phyloP scores from a whole-genome alignment of 2,888 invertebrate genomes.

The Coecobrya sp. region DNA sequence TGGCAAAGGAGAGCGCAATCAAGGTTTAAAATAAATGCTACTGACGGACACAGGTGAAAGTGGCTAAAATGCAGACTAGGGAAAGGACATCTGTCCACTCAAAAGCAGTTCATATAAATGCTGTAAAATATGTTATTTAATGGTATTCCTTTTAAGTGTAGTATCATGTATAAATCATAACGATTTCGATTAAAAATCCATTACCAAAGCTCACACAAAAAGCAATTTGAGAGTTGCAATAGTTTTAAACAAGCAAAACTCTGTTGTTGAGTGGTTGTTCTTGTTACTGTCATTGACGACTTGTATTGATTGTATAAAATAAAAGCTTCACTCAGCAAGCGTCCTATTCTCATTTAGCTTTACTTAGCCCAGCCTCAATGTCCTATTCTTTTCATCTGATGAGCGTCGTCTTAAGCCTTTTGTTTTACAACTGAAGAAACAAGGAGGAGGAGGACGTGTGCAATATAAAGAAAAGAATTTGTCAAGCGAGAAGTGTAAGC shows the following conservation, averaged over 20 bases:
- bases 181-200: background rate
- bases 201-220: background rate
- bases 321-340: background rate
- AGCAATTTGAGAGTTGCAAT: background rate
- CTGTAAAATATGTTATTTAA: too few species aligned
- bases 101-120: background rate
- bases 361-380: background rate
- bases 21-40: background rate
- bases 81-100: background rate
- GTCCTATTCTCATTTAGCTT: background rate
- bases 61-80: background rate
- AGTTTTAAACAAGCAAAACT: constrained; percentile 43
- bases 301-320: constrained; percentile 44
- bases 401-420: background rate
- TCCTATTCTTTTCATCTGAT: constrained; percentile 18
- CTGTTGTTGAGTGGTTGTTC: constrained; percentile 70
- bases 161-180: background rate
- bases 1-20: background rate
- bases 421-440: background rate
- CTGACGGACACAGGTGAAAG: background rate
- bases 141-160: too few species aligned
- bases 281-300: constrained; percentile 33
- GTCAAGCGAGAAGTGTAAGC: constrained; percentile 62
- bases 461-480: constrained; percentile 56
- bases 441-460: background rate